Percentiles rank a stretch among this genome's conserved stretches.
phyloP scores from a whole-genome alignment of 2,113 vertebrate genomes.

The Pituophis catenifer region DNA sequence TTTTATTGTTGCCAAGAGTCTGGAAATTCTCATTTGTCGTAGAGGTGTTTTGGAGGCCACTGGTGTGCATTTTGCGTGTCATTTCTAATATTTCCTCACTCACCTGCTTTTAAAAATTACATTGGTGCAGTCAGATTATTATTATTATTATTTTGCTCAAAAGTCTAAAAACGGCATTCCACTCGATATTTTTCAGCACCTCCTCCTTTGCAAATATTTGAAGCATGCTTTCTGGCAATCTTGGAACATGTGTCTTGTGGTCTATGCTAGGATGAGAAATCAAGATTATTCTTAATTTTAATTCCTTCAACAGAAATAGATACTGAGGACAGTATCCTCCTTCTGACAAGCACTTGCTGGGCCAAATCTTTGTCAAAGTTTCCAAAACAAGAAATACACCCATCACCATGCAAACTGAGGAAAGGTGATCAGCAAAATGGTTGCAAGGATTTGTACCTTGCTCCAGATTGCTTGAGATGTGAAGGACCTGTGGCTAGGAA shows the following conservation, averaged over 20 bases:
- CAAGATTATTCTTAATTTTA: background rate
- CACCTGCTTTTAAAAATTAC: conserved; percentile 7
- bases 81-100: background rate
- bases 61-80: background rate
- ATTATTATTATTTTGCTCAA: background rate
- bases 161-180: background rate
- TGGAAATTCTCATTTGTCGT: conserved; percentile 39
- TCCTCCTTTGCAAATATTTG: background rate
- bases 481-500: background rate
- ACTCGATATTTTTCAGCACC: conserved; percentile 1
- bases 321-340: background rate
- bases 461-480: background rate
- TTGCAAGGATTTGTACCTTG: background rate
- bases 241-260: background rate
- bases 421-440: background rate
- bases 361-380: background rate
- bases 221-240: background rate
- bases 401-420: background rate
- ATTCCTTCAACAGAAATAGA: background rate
- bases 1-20: conserved; percentile 42
- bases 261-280: background rate
- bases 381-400: background rate
- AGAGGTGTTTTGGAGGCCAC: background rate
- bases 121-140: background rate
- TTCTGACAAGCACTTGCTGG: background rate